Conservation (phyloP, 35 echinoderm and acorn worm species). For the Apostichopus parvimensis region DNA sequence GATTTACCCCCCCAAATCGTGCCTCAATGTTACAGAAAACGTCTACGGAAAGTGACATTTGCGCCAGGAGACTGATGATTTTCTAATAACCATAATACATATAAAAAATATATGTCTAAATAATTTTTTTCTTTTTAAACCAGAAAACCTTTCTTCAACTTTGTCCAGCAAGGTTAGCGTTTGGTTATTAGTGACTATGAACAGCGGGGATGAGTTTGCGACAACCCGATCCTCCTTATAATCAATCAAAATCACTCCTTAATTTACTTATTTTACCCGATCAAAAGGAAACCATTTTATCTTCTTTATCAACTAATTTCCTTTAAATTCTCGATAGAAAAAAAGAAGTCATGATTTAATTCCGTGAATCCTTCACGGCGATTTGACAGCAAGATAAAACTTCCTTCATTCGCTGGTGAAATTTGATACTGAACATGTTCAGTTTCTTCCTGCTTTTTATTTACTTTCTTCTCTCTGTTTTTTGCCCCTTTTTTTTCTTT, state of each 20-base stretch:
- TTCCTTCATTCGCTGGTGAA: slow-evolving; percentile 22
- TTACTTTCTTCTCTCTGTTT: background rate
- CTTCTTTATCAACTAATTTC: slow-evolving; percentile 10
- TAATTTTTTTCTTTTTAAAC: no score
- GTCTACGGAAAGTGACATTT: no score
- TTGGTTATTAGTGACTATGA: no score
- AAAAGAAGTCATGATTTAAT: slow-evolving; percentile 35
- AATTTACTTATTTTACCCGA: slow-evolving; percentile 31
- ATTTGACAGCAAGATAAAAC: slow-evolving; percentile 42
- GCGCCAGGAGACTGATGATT: background rate
- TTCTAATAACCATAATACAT: background rate
- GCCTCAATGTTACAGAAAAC: background rate
- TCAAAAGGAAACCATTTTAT: background rate
- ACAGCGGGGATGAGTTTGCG: background rate
- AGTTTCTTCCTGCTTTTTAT: background rate
- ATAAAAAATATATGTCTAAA: no score
- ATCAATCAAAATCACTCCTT: slow-evolving; percentile 36
- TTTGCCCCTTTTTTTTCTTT: background rate
- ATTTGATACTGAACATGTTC: slow-evolving; percentile 29
- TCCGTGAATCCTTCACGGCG: slow-evolving; percentile 18
- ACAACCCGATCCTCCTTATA: slow-evolving; percentile 34
- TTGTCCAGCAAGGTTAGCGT: background rate
- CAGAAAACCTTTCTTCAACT: background rate
- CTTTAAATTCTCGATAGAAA: slow-evolving; percentile 6
- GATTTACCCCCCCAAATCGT: background rate